Evolutionary conservation across 1,140 invertebrate genomes (phyloP), one percentile per base, ranked within the genome.

Genomic region (Caenorhabditis briggsae): DNA sequence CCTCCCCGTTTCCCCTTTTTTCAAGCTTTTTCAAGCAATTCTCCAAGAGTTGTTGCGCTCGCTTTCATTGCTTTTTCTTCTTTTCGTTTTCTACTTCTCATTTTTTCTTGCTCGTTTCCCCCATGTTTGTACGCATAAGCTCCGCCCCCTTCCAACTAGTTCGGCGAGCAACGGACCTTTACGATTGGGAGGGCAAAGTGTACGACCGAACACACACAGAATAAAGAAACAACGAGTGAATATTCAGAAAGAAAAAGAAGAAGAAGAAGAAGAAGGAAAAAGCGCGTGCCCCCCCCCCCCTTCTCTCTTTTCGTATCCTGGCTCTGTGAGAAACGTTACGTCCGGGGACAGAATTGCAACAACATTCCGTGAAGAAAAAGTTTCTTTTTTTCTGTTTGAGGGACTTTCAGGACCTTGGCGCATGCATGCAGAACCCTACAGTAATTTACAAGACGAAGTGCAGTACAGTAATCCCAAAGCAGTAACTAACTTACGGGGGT

Each of bases 231-330:
- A 78, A 50, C 25, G 70, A 78, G 70, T 50, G 46, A 78, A 50
- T 78, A 78, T 78, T 78, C 70, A 78, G 46, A 33, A 33, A 33
- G 33, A 33, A 33, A 33, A 33, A 33, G 33, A 33, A 33, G 33
- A 78, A 78, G 70, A 78, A 78, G 70, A 46, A 78, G 33, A 78
- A 78, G 70, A 43, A 78, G 70, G 70, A 78, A 78, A 78, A 78
- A 48, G 46, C 70, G 70, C 70, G 46, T 23, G 70, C 70, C 50
- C 70, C 70, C 33, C 3, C 3, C 70, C 50, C 70, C 70, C 33
- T 33, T 33, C 33, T 33, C 33, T 33, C 70, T 48, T 18, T 16
- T 53, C 50, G 50, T 14, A 16, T 11, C 11, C 12, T 16, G 53
- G 43, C 14, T 43, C 33, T 23, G 8, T 70, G 33, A 50, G 43